Evolutionary conservation across 1,140 invertebrate species (phyloP).

Genomic region (Protaetia brevitarsis): DNA sequence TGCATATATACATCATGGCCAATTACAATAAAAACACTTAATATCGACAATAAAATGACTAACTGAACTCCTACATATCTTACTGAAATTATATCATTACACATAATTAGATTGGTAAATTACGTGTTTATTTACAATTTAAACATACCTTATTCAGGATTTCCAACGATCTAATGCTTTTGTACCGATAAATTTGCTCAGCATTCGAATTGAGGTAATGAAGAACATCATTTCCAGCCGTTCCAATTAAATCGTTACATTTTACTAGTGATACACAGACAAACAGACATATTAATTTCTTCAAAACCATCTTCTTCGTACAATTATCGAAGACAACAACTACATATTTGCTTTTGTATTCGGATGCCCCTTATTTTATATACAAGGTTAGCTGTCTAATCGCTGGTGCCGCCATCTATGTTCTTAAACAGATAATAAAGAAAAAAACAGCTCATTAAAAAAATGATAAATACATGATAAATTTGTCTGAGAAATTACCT

Average conservation of each 20-base stretch:
- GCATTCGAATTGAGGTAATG: constrained; percentile 18
- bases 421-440: too few species aligned
- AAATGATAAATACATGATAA: too few species aligned
- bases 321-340: not conserved
- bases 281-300: not conserved
- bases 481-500: too few species aligned
- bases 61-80: too few species aligned
- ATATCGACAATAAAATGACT: too few species aligned
- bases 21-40: too few species aligned
- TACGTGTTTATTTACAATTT: not conserved
- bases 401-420: not conserved
- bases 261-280: not conserved
- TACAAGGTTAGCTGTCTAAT: not conserved
- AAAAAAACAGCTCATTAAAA: too few species aligned
- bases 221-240: not conserved
- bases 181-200: constrained; percentile 11
- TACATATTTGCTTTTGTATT: not conserved
- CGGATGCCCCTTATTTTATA: not conserved
- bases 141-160: not conserved
- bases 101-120: not conserved
- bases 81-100: not conserved
- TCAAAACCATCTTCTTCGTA: not conserved
- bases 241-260: not conserved
- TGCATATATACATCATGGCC: too few species aligned
- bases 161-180: constrained; percentile 3